Percentiles rank a stretch among this genome's conserved stretches.
phyloP scores from a whole-genome alignment of 2,113 vertebrate species.

The Daubentonia madagascariensis region DNA sequence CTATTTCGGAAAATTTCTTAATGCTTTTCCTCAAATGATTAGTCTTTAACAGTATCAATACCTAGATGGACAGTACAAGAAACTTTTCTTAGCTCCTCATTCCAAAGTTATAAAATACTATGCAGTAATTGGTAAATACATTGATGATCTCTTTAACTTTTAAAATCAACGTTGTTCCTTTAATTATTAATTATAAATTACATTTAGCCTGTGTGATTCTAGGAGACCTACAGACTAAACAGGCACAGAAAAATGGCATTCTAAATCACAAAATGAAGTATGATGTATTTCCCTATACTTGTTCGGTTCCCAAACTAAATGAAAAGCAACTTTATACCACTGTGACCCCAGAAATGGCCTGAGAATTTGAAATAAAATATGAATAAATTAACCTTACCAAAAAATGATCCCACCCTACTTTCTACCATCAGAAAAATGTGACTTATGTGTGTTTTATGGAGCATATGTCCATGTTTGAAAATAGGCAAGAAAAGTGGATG shows the following conservation, averaged over 20 bases:
- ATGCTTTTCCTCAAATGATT: slow-evolving; percentile 30
- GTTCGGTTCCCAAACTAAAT: slow-evolving; percentile 16
- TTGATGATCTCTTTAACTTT: not conserved
- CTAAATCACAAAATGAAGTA: not conserved
- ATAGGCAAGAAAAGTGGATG: not conserved
- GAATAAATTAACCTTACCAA: slow-evolving; percentile 21
- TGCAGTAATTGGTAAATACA: too few relatives aligned
- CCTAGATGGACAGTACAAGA: too few relatives aligned
- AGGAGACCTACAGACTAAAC: not conserved
- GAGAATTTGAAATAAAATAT: not conserved
- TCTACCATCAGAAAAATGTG: not conserved
- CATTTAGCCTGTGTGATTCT: slow-evolving; percentile 58
- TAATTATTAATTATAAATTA: slow-evolving; percentile 58
- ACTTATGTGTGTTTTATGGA: not conserved
- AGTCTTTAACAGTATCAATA: slow-evolving; percentile 52
- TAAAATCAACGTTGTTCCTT: not conserved
- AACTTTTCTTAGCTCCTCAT: slow-evolving; percentile 22
- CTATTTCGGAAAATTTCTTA: not conserved
- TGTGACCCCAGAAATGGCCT: not conserved
- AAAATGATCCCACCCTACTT: rapidly evolving
- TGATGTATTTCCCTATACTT: not conserved
- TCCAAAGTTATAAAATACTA: not conserved
- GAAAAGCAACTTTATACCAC: slow-evolving; percentile 55
- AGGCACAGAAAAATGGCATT: slow-evolving; percentile 51
- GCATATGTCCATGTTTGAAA: not conserved